Evolutionary conservation across 2,113 vertebrate species (phyloP), one percentile per base, ranked within the genome.

Genomic region (Microcebus ravelobensis): DNA sequence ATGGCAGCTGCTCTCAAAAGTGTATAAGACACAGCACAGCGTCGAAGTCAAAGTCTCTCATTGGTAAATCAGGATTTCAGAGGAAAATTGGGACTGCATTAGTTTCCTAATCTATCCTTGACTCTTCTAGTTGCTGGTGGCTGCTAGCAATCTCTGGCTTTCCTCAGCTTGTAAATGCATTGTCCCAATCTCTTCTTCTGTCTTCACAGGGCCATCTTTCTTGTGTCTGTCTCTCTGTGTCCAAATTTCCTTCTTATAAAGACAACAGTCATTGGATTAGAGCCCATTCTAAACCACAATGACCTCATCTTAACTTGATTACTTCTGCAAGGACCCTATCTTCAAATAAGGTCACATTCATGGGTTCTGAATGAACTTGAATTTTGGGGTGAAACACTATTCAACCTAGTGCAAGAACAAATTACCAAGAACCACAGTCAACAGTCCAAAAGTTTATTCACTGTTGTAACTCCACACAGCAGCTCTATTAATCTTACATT

Each of bases 401-500:
- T 80, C 67, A 76, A 39, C 13, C 27, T 55, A 55, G 14, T 5
- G n/a, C 50, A 61, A 67, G 73, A 29, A 59, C 29, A 91, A 81
- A 74, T n/a, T 25, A 82, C 67, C 12, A 55, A 21, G 29, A 42
- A 42, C 61, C 27, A 59, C 3, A 34, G n/a, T 7, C 36, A 27
- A 39, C 10, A 13, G 18, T 77, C n/a, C 59, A 55, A 27, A 90
- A 36, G n/a, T 11, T 80, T 17, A 39, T 10, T 57, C 48, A 34
- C 39, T 42, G 3, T 3, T 15, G 1, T 39, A 92, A 63, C 48
- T 25, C 29, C 34, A 91, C 13, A 59, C 23, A 14, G 31, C 48
- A n/a, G 87, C 25, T 29, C 4, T 0, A 2, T 1, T 11, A 45
- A 4, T 29, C 36, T 31, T 5, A 2, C 8, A 27, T 29, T 74